Evolutionary conservation across 2,797 vertebrate species (phyloP).

Genomic region (Hypotaenidia okinawae): DNA sequence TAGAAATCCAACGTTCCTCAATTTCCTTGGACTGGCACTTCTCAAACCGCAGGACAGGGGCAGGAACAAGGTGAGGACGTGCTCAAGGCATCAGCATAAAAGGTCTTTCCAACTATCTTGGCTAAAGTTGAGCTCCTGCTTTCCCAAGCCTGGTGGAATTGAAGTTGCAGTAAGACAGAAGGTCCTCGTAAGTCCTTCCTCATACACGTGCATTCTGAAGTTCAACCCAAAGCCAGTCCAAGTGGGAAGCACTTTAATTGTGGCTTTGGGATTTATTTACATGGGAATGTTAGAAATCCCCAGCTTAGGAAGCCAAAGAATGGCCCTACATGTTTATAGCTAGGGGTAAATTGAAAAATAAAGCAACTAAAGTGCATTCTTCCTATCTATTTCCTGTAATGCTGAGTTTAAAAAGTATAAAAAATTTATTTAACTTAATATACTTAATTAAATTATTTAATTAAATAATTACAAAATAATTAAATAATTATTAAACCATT

Average conservation of each 20-base stretch:
- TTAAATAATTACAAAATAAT: too few species aligned
- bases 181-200: background rate
- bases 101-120: background rate
- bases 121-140: background rate
- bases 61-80: background rate
- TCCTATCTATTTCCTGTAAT: background rate
- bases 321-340: background rate
- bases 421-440: too few species aligned
- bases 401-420: background rate
- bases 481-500: too few species aligned
- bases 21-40: background rate
- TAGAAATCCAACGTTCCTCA: background rate
- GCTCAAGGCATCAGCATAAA: background rate
- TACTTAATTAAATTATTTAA: too few species aligned
- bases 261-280: conserved; percentile 40
- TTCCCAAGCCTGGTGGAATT: background rate
- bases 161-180: background rate
- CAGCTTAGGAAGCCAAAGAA: background rate
- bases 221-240: background rate
- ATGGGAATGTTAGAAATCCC: background rate
- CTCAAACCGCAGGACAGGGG: background rate
- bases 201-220: background rate
- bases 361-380: background rate
- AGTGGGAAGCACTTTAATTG: conserved; percentile 32
- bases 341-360: conserved; percentile 3